Evolutionary conservation across 2,797 vertebrate species (phyloP), one percentile per base, ranked within the genome.

Genomic region (Neoniphon sammara): DNA sequence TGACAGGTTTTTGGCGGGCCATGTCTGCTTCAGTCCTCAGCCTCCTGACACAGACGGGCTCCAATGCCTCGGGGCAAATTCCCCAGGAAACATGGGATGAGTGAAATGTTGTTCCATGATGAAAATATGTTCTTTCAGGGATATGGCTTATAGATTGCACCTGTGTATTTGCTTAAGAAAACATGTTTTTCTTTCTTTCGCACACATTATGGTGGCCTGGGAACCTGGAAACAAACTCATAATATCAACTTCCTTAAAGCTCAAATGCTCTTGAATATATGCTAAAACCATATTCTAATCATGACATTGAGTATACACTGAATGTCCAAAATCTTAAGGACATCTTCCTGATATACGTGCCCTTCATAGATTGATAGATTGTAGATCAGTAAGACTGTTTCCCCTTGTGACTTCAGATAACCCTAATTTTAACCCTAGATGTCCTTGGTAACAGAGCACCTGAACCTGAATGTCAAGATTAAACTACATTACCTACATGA

Each of bases 1-100:
- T 86, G 85, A 87, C 81, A 71, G 74, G 3, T 80, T 81, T 78
- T 72, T 88, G 85, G 81, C 79, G 73, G 62, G 53, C 30, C 53
- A 21, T 42, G 60, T 82, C 75, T 62, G 0, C 65, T 66, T 85
- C 70, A 82, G 7, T 87, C 75, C 54, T 73, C 63, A 46, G 65
- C 46, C 59, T 71, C 58, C 59, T 66, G 71, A 77, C 70, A 47
- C 31, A 66, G 27, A 60, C 42, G 58, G 64, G 78, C 72, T 70
- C 58, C 67, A 55, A 42, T 62, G 69, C 77, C 80, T 86, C 75
- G 56, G 59, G 70, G 73, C 71, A 70, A 77, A 87, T 89, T 88
- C 79, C 81, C 61, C 47, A 70, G 63, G 39, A 84, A 82, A 61
- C 69, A 66, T 12, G 49, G 69, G 76, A 78, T 77, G 60, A 61